Evolutionary conservation across 2,113 vertebrate genomes (phyloP).

Genomic region (Urocolius indicus): DNA sequence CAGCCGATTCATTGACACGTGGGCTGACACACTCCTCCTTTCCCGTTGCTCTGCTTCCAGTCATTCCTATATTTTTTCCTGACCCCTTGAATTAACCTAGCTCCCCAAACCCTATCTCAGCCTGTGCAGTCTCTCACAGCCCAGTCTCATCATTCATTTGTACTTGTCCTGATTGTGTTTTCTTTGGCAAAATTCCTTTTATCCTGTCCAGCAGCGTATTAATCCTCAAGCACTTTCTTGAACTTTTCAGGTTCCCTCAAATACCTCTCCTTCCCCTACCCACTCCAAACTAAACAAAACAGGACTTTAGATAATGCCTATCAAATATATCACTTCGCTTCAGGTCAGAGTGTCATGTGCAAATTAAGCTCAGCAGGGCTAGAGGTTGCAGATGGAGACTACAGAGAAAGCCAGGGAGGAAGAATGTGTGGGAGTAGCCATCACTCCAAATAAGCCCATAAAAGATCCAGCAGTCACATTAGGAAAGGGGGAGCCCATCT

Average conservation of each 20-base stretch:
- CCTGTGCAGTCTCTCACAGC: background rate
- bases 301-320: background rate
- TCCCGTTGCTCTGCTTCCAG: background rate
- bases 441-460: background rate
- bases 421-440: background rate
- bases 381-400: background rate
- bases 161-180: slow-evolving; percentile 10
- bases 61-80: background rate
- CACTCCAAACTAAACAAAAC: slow-evolving; percentile 37
- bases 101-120: background rate
- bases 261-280: background rate
- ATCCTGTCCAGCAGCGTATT: background rate
- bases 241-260: slow-evolving; percentile 34
- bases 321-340: background rate
- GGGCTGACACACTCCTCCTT: background rate
- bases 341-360: background rate
- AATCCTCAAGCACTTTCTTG: background rate
- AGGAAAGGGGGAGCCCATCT: background rate
- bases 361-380: background rate
- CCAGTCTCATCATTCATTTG: background rate
- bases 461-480: background rate
- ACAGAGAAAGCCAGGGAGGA: background rate
- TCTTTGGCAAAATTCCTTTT: slow-evolving; percentile 46
- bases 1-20: slow-evolving; percentile 26
- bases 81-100: background rate